Evolutionary conservation across 2,797 vertebrate genomes (phyloP).

Genomic region (Falco peregrinus): DNA sequence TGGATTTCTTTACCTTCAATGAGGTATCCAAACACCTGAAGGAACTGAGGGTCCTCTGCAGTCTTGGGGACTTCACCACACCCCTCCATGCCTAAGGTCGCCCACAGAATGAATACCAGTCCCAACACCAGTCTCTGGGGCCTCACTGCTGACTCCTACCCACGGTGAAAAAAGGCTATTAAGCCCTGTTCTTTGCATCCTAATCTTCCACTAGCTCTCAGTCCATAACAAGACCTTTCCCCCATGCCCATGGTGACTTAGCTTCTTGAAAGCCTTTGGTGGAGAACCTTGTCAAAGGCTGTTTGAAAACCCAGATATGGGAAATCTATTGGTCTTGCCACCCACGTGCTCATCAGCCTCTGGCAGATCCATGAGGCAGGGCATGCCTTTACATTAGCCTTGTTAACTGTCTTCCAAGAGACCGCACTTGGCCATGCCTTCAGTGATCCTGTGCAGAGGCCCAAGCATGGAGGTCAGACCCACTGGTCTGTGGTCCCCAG

Average conservation of each 20-base stretch:
- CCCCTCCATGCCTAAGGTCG: not conserved
- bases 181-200: not conserved
- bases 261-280: not conserved
- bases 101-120: not conserved
- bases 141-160: not conserved
- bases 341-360: not conserved
- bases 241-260: rapidly evolving
- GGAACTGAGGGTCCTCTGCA: not conserved
- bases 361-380: not conserved
- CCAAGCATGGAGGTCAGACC: not conserved
- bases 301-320: not conserved
- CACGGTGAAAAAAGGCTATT: not conserved
- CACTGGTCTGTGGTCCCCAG: not conserved
- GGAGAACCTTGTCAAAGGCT: not conserved
- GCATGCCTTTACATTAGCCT: not conserved
- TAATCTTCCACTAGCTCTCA: rapidly evolving
- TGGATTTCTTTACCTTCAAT: not conserved
- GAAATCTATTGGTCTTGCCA: not conserved
- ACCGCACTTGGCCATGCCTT: not conserved
- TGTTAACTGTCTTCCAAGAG: not conserved
- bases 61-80: not conserved
- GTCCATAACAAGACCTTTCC: not conserved
- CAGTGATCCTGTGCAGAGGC: not conserved
- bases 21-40: not conserved
- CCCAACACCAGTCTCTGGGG: not conserved